Conservation (phyloP, 2,113 vertebrate genomes). For the Trochalopteron elliotii region DNA sequence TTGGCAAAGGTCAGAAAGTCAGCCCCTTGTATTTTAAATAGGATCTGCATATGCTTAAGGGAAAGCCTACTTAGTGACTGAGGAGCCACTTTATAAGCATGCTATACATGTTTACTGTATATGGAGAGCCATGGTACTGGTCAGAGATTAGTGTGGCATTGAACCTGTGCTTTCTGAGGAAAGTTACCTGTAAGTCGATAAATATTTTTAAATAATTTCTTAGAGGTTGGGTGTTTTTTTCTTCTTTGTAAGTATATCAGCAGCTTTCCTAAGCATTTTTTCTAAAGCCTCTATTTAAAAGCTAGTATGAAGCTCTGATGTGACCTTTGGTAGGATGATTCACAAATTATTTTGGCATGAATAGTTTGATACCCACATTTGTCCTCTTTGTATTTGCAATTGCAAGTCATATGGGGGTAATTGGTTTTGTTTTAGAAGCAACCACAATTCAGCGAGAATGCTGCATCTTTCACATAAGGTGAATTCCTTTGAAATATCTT, state of each 20-base stretch:
- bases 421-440: constrained; percentile 10
- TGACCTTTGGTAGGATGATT: constrained; percentile 40
- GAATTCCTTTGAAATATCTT: neutral
- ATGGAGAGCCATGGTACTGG: neutral
- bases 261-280: neutral
- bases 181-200: neutral
- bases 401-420: neutral
- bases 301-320: neutral
- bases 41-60: neutral
- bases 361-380: neutral
- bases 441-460: neutral
- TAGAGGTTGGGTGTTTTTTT: rapidly evolving
- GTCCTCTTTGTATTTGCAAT: neutral
- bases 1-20: neutral
- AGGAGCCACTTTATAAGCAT: neutral
- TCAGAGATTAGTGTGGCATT: neutral
- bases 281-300: neutral
- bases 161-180: neutral
- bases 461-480: neutral
- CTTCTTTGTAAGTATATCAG: neutral
- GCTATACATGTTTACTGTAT: neutral
- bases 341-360: constrained; percentile 14
- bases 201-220: neutral
- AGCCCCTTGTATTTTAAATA: neutral
- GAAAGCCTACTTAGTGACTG: neutral